Evolutionary conservation across 2,113 vertebrate genomes (phyloP).

Genomic region (Thymallus thymallus): DNA sequence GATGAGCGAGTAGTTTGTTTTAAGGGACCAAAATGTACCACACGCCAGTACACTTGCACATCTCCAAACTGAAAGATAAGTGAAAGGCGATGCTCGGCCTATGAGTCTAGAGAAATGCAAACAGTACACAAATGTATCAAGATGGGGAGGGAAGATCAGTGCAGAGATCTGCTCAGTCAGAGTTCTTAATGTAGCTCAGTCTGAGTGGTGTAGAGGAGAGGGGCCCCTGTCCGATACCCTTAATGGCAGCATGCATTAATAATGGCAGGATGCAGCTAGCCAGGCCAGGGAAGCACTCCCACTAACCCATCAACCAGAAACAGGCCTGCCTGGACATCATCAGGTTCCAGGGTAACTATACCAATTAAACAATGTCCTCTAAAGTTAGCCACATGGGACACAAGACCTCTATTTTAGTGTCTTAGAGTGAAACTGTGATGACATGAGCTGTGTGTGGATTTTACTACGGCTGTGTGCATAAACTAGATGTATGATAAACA

Average conservation of each 20-base stretch:
- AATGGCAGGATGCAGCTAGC: slow-evolving; percentile 48
- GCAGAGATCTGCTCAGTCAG: slow-evolving; percentile 21
- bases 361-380: slow-evolving; percentile 28
- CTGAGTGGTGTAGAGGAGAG: slow-evolving; percentile 14
- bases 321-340: slow-evolving; percentile 34
- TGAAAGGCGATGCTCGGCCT: neutral
- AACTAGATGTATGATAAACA: neutral
- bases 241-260: slow-evolving; percentile 68
- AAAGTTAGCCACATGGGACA: slow-evolving; percentile 1
- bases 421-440: neutral
- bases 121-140: neutral
- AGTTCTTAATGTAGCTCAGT: slow-evolving; percentile 33
- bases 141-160: slow-evolving; percentile 19
- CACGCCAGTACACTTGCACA: neutral
- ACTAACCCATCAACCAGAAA: slow-evolving; percentile 33
- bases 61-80: slow-evolving; percentile 12
- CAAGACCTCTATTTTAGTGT: neutral
- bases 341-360: slow-evolving; percentile 42
- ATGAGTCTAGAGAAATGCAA: slow-evolving; percentile 20
- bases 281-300: slow-evolving; percentile 49
- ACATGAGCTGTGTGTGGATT: neutral
- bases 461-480: neutral
- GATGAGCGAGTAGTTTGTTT: neutral
- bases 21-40: neutral
- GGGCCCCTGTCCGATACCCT: slow-evolving; percentile 42